Conservation (phyloP, 53 echinoderm and acorn worm species). For the Paracentrotus lividus region DNA sequence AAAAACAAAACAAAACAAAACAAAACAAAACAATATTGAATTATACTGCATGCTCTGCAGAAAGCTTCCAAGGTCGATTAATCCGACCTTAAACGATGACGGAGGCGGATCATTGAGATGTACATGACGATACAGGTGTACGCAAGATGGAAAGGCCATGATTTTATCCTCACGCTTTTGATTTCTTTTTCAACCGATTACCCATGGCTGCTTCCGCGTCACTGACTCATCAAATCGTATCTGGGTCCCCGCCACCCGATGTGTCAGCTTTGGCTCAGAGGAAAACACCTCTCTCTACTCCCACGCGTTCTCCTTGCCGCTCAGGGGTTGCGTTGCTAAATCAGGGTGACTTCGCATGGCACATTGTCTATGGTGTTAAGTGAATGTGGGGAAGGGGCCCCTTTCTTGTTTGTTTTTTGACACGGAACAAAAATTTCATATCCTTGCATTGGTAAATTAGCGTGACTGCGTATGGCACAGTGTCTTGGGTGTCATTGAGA, state of each 20-base stretch:
- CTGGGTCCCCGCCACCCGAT: conserved; percentile 26
- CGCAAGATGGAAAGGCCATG: conserved; percentile 19
- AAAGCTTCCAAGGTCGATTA: neutral
- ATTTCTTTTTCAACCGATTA: conserved; percentile 53
- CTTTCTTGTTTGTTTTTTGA: neutral
- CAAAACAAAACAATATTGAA: neutral
- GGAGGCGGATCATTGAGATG: neutral
- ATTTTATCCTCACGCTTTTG: conserved; percentile 25
- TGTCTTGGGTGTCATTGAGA: too few relatives aligned
- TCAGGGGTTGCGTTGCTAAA: conserved; percentile 38
- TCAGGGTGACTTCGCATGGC: conserved; percentile 22
- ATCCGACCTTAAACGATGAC: neutral
- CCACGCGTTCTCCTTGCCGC: conserved; percentile 2
- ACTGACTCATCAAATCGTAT: conserved; percentile 57
- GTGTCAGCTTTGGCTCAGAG: conserved; percentile 12
- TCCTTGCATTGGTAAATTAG: too few relatives aligned
- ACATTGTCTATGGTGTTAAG: neutral
- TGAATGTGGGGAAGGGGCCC: neutral
- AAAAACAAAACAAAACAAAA: too few relatives aligned
- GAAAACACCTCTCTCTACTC: conserved; percentile 48
- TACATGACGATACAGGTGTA: conserved; percentile 9
- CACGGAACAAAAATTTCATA: conserved; percentile 10
- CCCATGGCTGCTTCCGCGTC: conserved; percentile 18
- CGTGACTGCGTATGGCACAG: too few relatives aligned
- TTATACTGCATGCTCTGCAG: neutral